phyloP scores from a whole-genome alignment of 2,113 vertebrate genomes.

The Urocynchramus pylzowi region DNA sequence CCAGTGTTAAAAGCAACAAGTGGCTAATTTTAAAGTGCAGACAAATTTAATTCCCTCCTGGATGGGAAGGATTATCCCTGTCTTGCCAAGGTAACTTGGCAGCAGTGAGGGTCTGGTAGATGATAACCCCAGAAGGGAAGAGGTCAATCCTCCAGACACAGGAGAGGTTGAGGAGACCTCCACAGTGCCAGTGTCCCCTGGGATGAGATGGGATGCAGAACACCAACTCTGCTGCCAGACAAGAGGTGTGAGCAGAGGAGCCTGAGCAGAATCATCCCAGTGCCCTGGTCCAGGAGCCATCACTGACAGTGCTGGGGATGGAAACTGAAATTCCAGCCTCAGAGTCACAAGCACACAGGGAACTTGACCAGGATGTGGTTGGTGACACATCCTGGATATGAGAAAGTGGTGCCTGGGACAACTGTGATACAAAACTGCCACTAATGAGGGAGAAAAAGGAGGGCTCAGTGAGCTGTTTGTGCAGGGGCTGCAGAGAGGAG shows the following conservation, averaged over 20 bases:
- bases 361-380: not conserved
- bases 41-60: not conserved
- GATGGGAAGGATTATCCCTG: not conserved
- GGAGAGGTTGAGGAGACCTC: not conserved
- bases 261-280: not conserved
- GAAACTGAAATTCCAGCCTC: not conserved
- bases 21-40: not conserved
- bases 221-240: not conserved
- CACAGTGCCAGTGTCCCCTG: fast-evolving
- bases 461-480: not conserved
- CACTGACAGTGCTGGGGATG: not conserved
- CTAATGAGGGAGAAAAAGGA: too few relatives aligned
- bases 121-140: not conserved
- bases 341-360: fast-evolving
- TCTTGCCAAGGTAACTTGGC: not conserved
- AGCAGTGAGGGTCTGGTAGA: not conserved
- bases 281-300: not conserved
- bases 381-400: not conserved
- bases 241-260: not conserved
- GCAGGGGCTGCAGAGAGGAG: not conserved
- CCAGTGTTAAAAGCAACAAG: not conserved
- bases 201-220: not conserved
- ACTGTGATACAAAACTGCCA: fast-evolving
- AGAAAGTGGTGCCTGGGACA: not conserved
- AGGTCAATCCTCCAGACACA: not conserved